Evolutionary conservation across 2,888 invertebrate species (phyloP), one percentile per base, ranked within the genome.

Genomic region (Agonopterix arenella): DNA sequence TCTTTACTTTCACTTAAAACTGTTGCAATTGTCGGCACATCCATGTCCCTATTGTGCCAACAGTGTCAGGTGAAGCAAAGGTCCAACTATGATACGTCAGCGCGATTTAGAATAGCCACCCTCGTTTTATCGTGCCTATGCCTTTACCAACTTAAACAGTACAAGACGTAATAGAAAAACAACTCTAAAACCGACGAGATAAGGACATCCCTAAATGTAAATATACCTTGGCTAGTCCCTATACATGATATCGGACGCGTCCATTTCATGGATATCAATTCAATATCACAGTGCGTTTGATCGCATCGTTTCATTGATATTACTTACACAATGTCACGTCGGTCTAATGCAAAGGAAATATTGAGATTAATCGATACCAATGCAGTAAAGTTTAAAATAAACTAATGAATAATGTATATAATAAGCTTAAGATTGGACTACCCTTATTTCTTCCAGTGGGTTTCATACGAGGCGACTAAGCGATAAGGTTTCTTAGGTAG

Each of bases 71-170:
- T 85, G 79, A 84, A 73, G 61, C 73, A 60, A 75, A 76, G 78
- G 77, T 81, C 76, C 76, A 61, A 71, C 73, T 75, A 77, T 81
- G 79, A 80, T 80, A 80, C 80, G 85, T 85, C 85, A 85, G 85
- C 84, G 70, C 76, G 78, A 84, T 84, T 84, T 72, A 68, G 74
- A 83, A 84, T 80, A 76, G 76, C 83, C 80, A 76, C 80, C 84
- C 76, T 76, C 71, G 58, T 83, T 81, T 82, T 82, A 81, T 81
- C 80, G 78, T 66, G 28, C 28, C 28, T 28, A 64, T 61, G 58
- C 53, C 54, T 58, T 53, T 49, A 53, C 66, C 59, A 57, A 16
- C 11, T 51, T 54, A 48, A 9, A 45, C 36, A 28, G 16, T 8
- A 18, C 11, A 46, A 9, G 41, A 43, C 4, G 44, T 9, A n/a